Evolutionary conservation across 2,888 invertebrate species (phyloP), one percentile per base, ranked within the genome.

Genomic region (Heliconius hortense): DNA sequence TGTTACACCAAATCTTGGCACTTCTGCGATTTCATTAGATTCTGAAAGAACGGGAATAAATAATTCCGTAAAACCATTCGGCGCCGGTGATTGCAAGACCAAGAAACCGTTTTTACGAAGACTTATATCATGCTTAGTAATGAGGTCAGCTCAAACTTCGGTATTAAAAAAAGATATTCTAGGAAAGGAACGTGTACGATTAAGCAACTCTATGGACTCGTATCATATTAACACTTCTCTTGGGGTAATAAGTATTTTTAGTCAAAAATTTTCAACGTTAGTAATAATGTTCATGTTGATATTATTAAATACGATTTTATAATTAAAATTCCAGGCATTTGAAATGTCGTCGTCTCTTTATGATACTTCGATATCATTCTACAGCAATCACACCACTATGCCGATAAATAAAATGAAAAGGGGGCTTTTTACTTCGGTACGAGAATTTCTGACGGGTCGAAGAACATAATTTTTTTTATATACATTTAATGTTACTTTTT

Each of bases 291-390:
- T 24, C n/a, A 13, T 24, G 24, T 31, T 31, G 1, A 31, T 59
- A 24, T 59, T 59, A 24, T 43, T 48, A 26, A 26, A 26, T 60
- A 60, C 2, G 11, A 60, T 5, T 72, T 72, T 71, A n/a, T 80
- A 70, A 11, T 18, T 8, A n/a, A 24, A 10, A 59, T 83, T 82
- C 31, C 85, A 93, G 93, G 89, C 86, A 43, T 81, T 90, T 66
- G 91, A 92, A 79, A 84, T 93, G 80, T 84, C 84, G 48, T 93
- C 93, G 0, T 90, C 92, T 0, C 81, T 93, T 13, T 93, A 89
- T 81, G 93, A 92, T 73, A 93, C 93, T 1, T 89, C 93, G 1
- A 88, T 84, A 0, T 93, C 93, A 0, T 93, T 91, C 82, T 92
- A 89, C 83, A 92, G 87, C 76, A 88, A 90, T 78, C 93, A 93